Conservation (phyloP, 2,113 vertebrate species). For the Bubo scandiacus region DNA sequence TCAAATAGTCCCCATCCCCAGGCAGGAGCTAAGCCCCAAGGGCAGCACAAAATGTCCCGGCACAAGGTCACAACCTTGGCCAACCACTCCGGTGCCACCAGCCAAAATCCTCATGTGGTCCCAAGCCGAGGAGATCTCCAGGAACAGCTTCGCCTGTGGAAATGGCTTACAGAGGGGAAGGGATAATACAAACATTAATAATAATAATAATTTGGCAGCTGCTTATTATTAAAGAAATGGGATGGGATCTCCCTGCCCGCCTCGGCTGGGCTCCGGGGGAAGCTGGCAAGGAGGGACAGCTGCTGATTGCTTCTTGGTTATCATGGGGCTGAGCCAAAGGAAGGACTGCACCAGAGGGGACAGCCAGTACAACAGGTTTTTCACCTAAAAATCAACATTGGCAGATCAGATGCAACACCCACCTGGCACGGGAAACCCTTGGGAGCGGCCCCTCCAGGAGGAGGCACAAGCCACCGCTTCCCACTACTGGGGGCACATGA, state of each 20-base stretch:
- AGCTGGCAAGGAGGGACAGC: background rate
- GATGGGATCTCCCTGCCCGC: background rate
- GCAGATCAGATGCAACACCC: background rate
- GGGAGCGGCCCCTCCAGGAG: background rate
- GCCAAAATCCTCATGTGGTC: background rate
- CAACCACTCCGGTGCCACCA: fast-evolving
- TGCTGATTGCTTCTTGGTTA: background rate
- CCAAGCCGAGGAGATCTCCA: background rate
- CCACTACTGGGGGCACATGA: background rate
- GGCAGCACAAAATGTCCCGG: background rate
- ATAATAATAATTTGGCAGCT: background rate
- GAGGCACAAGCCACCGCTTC: fast-evolving
- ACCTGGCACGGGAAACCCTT: fast-evolving
- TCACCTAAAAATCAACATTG: background rate
- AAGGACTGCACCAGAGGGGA: background rate
- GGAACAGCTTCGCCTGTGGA: background rate
- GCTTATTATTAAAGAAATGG: background rate
- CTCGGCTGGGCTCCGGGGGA: background rate
- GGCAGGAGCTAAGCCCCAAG: background rate
- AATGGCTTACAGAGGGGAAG: background rate
- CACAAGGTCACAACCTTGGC: background rate
- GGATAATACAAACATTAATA: background rate
- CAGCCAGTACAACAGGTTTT: background rate
- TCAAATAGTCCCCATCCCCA: background rate
- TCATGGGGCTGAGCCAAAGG: fast-evolving